Conservation (phyloP, 2,888 invertebrate genomes). For the Noctua pronuba region DNA sequence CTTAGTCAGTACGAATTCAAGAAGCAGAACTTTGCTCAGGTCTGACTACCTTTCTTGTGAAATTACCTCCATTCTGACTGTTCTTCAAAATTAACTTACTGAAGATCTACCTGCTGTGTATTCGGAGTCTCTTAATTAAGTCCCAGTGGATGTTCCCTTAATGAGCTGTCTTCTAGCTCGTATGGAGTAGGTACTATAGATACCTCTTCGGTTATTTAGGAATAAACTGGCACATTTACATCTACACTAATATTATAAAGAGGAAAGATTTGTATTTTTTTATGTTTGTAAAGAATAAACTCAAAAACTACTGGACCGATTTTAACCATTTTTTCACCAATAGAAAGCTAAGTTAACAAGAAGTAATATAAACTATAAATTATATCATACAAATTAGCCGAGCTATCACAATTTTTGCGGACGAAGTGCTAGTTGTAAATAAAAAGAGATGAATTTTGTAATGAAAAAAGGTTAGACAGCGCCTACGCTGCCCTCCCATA, state of each 20-base stretch:
- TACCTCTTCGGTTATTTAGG: neutral
- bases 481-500: neutral
- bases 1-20: conserved; percentile 27
- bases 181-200: neutral
- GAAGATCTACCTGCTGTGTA: conserved; percentile 18
- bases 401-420: no score
- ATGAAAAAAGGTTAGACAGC: neutral
- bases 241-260: no score
- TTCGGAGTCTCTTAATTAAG: conserved; percentile 60
- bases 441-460: neutral
- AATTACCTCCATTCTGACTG: conserved; percentile 28
- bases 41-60: conserved; percentile 18
- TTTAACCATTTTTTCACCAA: no score
- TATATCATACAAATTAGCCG: no score
- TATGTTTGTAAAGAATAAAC: no score
- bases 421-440: no score
- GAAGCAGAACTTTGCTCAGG: conserved; percentile 34
- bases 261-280: no score
- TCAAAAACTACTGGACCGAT: no score
- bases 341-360: no score
- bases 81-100: conserved; percentile 48
- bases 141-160: conserved; percentile 57
- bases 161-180: conserved; percentile 53
- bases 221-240: neutral
- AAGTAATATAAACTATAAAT: no score